phyloP scores from a whole-genome alignment of 2,888 invertebrate species.

The Mactromeris polynyma region DNA sequence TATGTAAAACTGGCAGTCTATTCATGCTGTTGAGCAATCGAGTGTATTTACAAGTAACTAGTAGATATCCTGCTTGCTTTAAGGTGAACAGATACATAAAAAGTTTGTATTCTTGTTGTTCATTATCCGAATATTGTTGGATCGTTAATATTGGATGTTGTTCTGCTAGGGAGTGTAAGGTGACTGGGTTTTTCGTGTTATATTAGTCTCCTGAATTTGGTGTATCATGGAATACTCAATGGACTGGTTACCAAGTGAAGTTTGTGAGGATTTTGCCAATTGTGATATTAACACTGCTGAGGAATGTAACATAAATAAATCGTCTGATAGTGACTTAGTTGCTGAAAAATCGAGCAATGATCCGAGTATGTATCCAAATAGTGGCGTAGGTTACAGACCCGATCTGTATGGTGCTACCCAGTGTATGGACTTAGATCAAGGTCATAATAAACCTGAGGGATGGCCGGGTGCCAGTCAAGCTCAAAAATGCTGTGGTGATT shows the following conservation, averaged over 20 bases:
- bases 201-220: not conserved
- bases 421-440: not conserved
- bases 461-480: conserved; percentile 16
- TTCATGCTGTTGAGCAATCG: not conserved
- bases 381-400: not conserved
- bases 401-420: not conserved
- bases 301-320: not conserved
- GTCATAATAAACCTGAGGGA: not conserved
- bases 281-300: conserved; percentile 16
- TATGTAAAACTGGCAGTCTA: too few species aligned
- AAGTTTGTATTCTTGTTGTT: not conserved
- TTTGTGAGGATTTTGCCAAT: conserved; percentile 41
- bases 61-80: not conserved
- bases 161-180: not conserved
- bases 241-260: conserved; percentile 40
- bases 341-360: not conserved
- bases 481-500: not conserved
- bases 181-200: not conserved
- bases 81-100: not conserved
- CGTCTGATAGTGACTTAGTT: not conserved
- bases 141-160: not conserved
- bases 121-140: not conserved
- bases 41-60: not conserved
- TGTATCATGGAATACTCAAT: conserved; percentile 29
- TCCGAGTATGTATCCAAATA: not conserved